Base-by-base conservation (phyloP, 2,797 vertebrate genomes). In the Monodelphis domestica region DNA sequence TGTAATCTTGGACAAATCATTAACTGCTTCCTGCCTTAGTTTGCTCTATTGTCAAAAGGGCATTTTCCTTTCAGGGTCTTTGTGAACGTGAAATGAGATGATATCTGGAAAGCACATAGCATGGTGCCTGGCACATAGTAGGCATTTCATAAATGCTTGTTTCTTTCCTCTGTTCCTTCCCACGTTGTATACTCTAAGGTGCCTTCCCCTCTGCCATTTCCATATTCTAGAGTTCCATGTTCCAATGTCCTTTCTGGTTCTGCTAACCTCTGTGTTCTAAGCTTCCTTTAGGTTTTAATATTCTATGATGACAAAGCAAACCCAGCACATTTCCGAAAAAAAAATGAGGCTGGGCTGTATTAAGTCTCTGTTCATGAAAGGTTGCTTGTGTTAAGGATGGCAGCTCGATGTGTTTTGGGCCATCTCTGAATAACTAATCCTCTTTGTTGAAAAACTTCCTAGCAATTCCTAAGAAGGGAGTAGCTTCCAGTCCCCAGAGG, bases 241-340 rank as follows among this genome's bases (percentile, higher is more conserved):
- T n/a, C 59, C 17, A 70, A 70, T 30, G 59, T n/a, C 15, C 12
- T 38, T 38, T 38, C 15, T 57, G 1, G 3, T 4, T 33, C 57
- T 14, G 30, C 11, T 4, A 33, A 10, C 29, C 12, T 56, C 29
- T 59, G 29, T 30, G 57, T 57, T 5, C 57, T 59, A 14, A 12
- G 28, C 12, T 59, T 12, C n/a, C n/a, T n/a, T n/a, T n/a, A n/a
- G 45, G 54, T 87, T 94, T 56, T 90, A 59, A 57, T 30, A 84
- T 95, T 95, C 26, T 88, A 30, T 93, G 55, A 84, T 63, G n/a
- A 45, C 88, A 54, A 91, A 93, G 88, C 28, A 88, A 33, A 17
- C 4, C 53, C 91, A 55, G 17, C 87, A 26, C 87, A 90, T 21
- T 55, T n/a, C 0, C 26, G 57, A 57, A 57, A 56, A 55, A 90